Evolutionary conservation across 2,113 vertebrate species (phyloP), one percentile per base, ranked within the genome.

Genomic region (Leiothrix lutea): DNA sequence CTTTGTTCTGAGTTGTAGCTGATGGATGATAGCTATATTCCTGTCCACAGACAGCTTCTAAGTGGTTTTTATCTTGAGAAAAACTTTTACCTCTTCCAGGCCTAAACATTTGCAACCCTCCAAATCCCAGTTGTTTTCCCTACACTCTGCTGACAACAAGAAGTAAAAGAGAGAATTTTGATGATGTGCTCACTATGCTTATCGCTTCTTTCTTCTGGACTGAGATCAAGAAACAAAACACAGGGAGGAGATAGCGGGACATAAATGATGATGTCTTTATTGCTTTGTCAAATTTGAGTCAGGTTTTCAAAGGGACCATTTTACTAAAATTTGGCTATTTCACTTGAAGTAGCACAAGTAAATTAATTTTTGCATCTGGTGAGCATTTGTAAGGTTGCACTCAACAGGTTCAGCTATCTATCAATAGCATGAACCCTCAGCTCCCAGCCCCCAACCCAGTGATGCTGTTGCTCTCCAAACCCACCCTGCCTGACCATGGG

Each of bases 381-480:
- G 54, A 86, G 64, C 25, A 51, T 83, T 69, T 90, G 38, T 12
- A n/a, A 35, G 79, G 15, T 12, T 77, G 20, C 40, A 42, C 28
- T 33, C 20, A 53, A 42, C 60, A 65, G 1, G 3, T 64, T 69
- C 36, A 62, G 9, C 19, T 78, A 12, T n/a, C 69, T 53, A 29
- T 25, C 26, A 40, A 7, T 3, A 50, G 4, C 13, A 33, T 8
- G 33, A 66, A 3, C 18, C 18, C 14, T 33, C 40, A 36, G 16
- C 8, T 2, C 2, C 12, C 54, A 62, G 14, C 4, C 25, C 5
- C 38, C 50, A 12, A 3, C 10, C 19, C 11, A 25, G 31, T 0
- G 0, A 8, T 3, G 7, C 12, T 6, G 11, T 51, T 58, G 71
- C 26, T 80, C 17, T 12, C 35, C n/a, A 44, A 2, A 62, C 2